phyloP scores from a whole-genome alignment of 2,888 invertebrate species.

The Thymelicus sylvestris region DNA sequence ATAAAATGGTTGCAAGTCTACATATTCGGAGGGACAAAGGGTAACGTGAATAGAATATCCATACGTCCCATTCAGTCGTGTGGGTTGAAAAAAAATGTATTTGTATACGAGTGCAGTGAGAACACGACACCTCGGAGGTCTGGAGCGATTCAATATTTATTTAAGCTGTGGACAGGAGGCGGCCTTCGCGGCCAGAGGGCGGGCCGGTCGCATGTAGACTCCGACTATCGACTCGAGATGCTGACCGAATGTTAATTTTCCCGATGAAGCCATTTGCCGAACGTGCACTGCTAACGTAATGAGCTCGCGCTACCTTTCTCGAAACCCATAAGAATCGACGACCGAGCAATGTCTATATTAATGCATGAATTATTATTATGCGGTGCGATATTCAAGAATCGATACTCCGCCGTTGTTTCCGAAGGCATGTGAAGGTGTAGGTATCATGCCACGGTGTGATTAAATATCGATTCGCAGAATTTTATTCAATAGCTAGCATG shows the following conservation, averaged over 20 bases:
- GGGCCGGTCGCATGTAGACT: slow-evolving; percentile 36
- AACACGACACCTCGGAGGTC: slow-evolving; percentile 76
- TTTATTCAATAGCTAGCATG: slow-evolving; percentile 3
- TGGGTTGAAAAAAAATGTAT: slow-evolving; percentile 54
- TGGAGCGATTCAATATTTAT: slow-evolving; percentile 74
- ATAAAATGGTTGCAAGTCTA: too few species aligned
- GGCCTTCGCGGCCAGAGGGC: slow-evolving; percentile 41
- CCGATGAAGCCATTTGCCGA: slow-evolving; percentile 77
- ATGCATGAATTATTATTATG: slow-evolving; percentile 66
- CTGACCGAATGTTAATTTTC: slow-evolving; percentile 79
- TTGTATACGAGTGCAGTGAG: slow-evolving; percentile 56
- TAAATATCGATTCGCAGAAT: slow-evolving; percentile 18
- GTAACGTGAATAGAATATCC: slow-evolving; percentile 41
- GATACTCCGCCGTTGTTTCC: slow-evolving; percentile 51
- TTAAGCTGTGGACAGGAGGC: slow-evolving; percentile 46
- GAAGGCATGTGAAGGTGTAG: slow-evolving; percentile 6
- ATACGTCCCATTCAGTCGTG: slow-evolving; percentile 42
- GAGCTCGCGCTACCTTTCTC: slow-evolving; percentile 69
- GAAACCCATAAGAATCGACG: slow-evolving; percentile 67
- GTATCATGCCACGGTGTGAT: slow-evolving; percentile 6
- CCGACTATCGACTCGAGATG: slow-evolving; percentile 52
- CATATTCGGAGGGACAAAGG: neutral
- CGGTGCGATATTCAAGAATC: slow-evolving; percentile 58
- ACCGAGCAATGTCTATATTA: slow-evolving; percentile 66
- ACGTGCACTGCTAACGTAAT: slow-evolving; percentile 72